These are phyloP conservation scores for Sphaerophoria taeniata DNA, from an alignment of 2,888 invertebrate genomes.

Conservation along the genomic window DNA sequence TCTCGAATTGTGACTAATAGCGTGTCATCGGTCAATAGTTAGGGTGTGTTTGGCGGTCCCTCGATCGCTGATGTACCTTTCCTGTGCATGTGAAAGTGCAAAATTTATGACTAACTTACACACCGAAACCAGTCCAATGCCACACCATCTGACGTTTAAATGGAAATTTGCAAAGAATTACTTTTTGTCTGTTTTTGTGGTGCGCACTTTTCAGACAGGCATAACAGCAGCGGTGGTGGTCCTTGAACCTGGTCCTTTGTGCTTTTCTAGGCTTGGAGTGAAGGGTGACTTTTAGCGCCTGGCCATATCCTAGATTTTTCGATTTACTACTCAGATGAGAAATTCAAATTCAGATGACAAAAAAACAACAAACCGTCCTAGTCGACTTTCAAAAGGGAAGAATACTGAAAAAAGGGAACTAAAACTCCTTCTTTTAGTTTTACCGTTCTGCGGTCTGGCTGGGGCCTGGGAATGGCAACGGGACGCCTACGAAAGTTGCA, in stretches of 20 bases:
- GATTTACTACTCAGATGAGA: slow-evolving; percentile 55
- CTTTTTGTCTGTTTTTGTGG: slow-evolving; percentile 26
- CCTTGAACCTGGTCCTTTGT: not conserved
- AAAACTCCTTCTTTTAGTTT: not conserved
- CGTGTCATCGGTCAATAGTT: slow-evolving; percentile 69
- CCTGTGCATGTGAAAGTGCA: slow-evolving; percentile 65
- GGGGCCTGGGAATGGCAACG: slow-evolving; percentile 8
- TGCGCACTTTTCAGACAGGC: slow-evolving; percentile 31
- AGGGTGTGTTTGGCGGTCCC: slow-evolving; percentile 26
- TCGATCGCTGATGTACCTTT: slow-evolving; percentile 23
- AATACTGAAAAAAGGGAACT: slow-evolving; percentile 35
- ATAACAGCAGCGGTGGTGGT: not conserved
- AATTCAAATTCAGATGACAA: slow-evolving; percentile 37
- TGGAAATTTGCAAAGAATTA: slow-evolving; percentile 62
- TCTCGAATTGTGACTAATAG: slow-evolving; percentile 60
- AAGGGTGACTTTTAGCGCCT: slow-evolving; percentile 33
- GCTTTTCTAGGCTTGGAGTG: not conserved
- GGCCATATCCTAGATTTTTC: slow-evolving; percentile 60
- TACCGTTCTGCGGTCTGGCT: no score
- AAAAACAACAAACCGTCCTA: slow-evolving; percentile 4
- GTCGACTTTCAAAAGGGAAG: slow-evolving; percentile 12
- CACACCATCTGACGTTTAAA: slow-evolving; percentile 57
- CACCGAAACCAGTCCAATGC: slow-evolving; percentile 17
- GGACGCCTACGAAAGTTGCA: slow-evolving; percentile 53
- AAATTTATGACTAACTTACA: slow-evolving; percentile 70